phyloP scores from a whole-genome alignment of 2,797 vertebrate species.

The Emydoidea blandingii region DNA sequence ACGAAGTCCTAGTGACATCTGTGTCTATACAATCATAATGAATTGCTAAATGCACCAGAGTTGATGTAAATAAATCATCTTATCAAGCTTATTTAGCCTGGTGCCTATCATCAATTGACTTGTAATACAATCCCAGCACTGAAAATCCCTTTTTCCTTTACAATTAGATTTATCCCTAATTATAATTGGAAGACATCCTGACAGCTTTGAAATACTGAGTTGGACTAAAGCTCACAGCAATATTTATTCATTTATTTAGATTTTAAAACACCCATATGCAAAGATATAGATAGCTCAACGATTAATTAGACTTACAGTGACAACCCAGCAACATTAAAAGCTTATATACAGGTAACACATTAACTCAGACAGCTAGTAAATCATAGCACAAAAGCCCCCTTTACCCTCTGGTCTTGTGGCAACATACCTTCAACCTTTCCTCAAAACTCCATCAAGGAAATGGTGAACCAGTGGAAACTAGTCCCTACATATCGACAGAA shows the following conservation, averaged over 20 bases:
- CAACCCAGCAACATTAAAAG: fast-evolving
- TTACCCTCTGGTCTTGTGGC: neutral
- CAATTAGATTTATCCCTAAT: slow-evolving; percentile 66
- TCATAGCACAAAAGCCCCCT: slow-evolving; percentile 1
- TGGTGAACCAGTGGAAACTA: neutral
- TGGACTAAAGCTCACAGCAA: slow-evolving; percentile 21
- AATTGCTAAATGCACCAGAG: slow-evolving; percentile 63
- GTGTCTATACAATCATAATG: slow-evolving; percentile 71
- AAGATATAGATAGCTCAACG: slow-evolving; percentile 29
- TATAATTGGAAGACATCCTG: slow-evolving; percentile 48
- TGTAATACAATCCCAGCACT: slow-evolving; percentile 60
- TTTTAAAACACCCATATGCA: neutral
- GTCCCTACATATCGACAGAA: neutral
- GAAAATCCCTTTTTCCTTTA: slow-evolving; percentile 64
- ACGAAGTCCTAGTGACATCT: slow-evolving; percentile 54
- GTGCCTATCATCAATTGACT: slow-evolving; percentile 51
- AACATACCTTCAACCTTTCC: slow-evolving; percentile 24
- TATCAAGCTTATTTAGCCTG: slow-evolving; percentile 69
- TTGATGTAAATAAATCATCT: slow-evolving; percentile 75
- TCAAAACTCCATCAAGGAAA: neutral
- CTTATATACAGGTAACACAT: neutral
- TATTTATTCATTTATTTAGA: slow-evolving; percentile 18
- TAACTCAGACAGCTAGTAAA: slow-evolving; percentile 9
- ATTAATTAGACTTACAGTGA: slow-evolving; percentile 33
- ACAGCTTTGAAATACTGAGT: neutral